Conservation (phyloP, 2,113 vertebrate species). For the Chinchilla lanigera region DNA sequence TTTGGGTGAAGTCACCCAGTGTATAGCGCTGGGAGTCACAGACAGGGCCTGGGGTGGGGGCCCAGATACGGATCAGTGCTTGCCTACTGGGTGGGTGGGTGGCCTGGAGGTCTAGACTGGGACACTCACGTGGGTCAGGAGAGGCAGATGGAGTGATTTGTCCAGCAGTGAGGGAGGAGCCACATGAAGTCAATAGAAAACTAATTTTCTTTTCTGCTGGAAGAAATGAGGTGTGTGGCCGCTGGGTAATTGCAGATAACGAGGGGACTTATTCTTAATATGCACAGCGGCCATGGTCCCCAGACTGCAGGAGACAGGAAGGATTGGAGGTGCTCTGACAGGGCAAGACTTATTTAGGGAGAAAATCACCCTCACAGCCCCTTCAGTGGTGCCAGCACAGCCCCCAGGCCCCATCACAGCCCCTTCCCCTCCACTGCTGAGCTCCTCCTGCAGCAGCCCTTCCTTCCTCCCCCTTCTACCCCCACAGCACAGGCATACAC, state of each 20-base stretch:
- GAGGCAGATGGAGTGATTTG: slow-evolving; percentile 63
- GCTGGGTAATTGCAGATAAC: slow-evolving; percentile 92
- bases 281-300: slow-evolving; percentile 84
- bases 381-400: not conserved
- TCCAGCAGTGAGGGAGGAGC: slow-evolving; percentile 82
- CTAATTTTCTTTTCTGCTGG: slow-evolving; percentile 90
- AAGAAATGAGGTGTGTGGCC: slow-evolving; percentile 91
- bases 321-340: slow-evolving; percentile 80
- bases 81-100: not conserved
- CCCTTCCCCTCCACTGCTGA: slow-evolving; percentile 13
- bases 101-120: slow-evolving; percentile 60
- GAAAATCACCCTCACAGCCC: slow-evolving; percentile 4
- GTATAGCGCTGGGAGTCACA: not conserved
- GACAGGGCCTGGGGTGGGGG: not conserved
- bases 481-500: slow-evolving; percentile 47
- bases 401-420: not conserved
- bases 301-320: slow-evolving; percentile 64
- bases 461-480: not conserved
- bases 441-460: slow-evolving; percentile 1
- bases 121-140: slow-evolving; percentile 65
- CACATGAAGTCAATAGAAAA: slow-evolving; percentile 92
- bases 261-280: slow-evolving; percentile 93
- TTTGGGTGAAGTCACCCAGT: not conserved
- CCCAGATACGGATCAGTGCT: not conserved
- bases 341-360: slow-evolving; percentile 57